Conservation (phyloP, 2,797 vertebrate genomes). For the Clamator glandarius region DNA sequence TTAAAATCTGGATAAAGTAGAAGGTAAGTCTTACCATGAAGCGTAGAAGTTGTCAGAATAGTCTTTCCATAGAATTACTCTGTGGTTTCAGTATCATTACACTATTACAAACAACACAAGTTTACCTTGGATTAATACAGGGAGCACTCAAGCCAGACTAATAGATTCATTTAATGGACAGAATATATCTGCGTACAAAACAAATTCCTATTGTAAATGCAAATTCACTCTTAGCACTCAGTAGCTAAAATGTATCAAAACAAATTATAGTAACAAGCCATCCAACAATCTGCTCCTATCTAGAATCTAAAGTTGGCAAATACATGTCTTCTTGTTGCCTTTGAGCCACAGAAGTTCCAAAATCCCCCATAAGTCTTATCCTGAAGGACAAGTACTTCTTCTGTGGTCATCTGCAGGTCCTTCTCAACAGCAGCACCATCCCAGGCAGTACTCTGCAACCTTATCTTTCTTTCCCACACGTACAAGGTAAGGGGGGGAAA, state of each 20-base stretch:
- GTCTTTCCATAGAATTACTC: not conserved
- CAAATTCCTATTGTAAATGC: not conserved
- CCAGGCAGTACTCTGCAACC: not conserved
- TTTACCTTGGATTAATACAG: not conserved
- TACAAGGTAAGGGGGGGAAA: conserved; percentile 26
- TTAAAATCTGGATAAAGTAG: not conserved
- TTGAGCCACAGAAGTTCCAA: not conserved
- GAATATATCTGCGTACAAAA: not conserved
- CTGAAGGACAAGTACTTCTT: not conserved
- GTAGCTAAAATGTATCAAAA: not conserved
- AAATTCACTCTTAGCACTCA: not conserved
- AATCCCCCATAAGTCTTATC: not conserved
- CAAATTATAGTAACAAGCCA: not conserved
- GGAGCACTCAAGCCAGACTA: not conserved
- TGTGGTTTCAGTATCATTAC: not conserved
- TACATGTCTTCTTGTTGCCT: not conserved
- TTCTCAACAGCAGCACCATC: not conserved
- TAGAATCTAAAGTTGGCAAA: not conserved
- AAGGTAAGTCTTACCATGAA: not conserved
- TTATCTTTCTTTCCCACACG: conserved; percentile 58
- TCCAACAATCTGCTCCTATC: not conserved
- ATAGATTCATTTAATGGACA: not conserved
- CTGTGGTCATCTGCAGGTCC: not conserved
- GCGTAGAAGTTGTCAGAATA: not conserved
- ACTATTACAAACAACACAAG: not conserved